These are phyloP conservation scores for Palythoa grandis DNA, from an alignment of 92 coral and sea anemone genomes.

Conservation along the genomic window DNA sequence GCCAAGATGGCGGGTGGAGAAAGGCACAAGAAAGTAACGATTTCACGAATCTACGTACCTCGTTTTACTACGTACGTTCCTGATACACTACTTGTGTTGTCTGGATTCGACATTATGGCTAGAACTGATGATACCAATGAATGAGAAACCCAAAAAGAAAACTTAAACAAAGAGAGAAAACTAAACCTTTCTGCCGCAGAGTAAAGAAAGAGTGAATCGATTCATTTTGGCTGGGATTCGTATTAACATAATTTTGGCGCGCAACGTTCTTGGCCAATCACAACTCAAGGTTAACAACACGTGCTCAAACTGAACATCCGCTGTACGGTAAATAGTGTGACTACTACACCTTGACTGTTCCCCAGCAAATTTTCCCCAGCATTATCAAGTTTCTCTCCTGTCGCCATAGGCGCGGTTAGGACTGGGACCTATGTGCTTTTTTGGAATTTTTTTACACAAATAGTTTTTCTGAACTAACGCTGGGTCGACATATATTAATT, in stretches of 20 bases:
- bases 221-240: background rate
- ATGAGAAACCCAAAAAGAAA: slow-evolving; percentile 14
- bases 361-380: too few relatives aligned
- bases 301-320: slow-evolving; percentile 12
- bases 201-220: slow-evolving; percentile 46
- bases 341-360: too few relatives aligned
- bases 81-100: slow-evolving; percentile 36
- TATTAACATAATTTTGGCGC: slow-evolving; percentile 43
- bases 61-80: slow-evolving; percentile 73
- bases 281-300: slow-evolving; percentile 12
- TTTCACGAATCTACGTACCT: slow-evolving; percentile 54
- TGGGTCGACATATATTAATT: too few relatives aligned
- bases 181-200: background rate
- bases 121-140: background rate
- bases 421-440: too few relatives aligned
- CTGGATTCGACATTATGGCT: slow-evolving; percentile 61
- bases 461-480: too few relatives aligned
- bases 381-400: too few relatives aligned
- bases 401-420: too few relatives aligned
- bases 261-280: slow-evolving; percentile 25
- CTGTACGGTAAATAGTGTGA: background rate
- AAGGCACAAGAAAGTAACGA: background rate
- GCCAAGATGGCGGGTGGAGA: slow-evolving; percentile 74
- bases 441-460: too few relatives aligned
- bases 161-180: background rate